These are phyloP conservation scores for Craniophora ligustri DNA, from an alignment of 2,888 invertebrate species.

Conservation along the genomic window DNA sequence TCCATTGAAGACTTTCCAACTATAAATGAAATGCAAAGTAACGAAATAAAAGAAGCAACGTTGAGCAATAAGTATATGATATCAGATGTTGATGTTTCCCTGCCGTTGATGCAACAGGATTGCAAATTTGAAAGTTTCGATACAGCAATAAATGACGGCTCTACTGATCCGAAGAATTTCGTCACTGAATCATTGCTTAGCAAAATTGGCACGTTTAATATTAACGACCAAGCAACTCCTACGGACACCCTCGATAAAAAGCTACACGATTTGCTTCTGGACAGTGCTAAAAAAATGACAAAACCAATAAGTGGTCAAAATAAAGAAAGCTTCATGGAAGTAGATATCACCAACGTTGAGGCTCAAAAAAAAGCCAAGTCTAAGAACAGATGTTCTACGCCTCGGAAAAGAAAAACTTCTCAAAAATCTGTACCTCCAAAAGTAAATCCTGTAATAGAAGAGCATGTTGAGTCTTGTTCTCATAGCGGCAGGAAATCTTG, in stretches of 20 bases:
- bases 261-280: conserved; percentile 72
- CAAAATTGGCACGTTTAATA: conserved; percentile 64
- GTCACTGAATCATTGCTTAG: conserved; percentile 68
- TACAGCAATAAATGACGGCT: conserved; percentile 32
- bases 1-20: conserved; percentile 55
- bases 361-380: conserved; percentile 49
- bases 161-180: conserved; percentile 27
- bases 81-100: conserved; percentile 67
- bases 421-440: conserved; percentile 58
- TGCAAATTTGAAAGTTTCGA: conserved; percentile 61
- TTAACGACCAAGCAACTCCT: conserved; percentile 62
- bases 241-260: conserved; percentile 73
- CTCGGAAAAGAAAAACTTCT: conserved; percentile 62
- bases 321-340: conserved; percentile 49
- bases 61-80: conserved; percentile 65
- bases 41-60: conserved; percentile 38
- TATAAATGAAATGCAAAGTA: conserved; percentile 63
- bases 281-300: conserved; percentile 75
- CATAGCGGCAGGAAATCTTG: conserved; percentile 69
- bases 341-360: conserved; percentile 39
- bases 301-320: conserved; percentile 23
- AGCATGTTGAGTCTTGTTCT: conserved; percentile 70
- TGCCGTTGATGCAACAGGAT: conserved; percentile 76
- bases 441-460: conserved; percentile 66
- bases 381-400: conserved; percentile 73